These are phyloP conservation scores for Volucella bombylans DNA, from an alignment of 2,888 invertebrate genomes.

Conservation along the genomic window DNA sequence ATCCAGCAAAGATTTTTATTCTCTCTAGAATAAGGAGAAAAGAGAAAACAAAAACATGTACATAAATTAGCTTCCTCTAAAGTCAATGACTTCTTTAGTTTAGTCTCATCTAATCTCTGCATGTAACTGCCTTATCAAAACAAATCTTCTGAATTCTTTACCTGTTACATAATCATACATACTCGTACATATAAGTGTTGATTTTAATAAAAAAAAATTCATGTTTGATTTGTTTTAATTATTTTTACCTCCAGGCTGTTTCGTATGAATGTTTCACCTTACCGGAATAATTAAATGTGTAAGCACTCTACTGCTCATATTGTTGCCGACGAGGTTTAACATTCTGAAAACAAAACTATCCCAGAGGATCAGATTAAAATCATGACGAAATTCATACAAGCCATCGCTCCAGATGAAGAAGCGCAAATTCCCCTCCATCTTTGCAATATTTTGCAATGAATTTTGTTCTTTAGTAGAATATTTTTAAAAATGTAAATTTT, in stretches of 20 bases:
- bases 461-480: neutral
- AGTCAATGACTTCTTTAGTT: constrained; percentile 60
- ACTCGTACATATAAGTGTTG: neutral
- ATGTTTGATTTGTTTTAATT: constrained; percentile 52
- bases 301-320: constrained; percentile 18
- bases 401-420: neutral
- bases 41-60: neutral
- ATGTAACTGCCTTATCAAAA: constrained; percentile 12
- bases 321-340: constrained; percentile 9
- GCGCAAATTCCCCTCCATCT: constrained; percentile 22
- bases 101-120: constrained; percentile 41
- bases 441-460: constrained; percentile 18
- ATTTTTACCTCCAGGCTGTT: constrained; percentile 28
- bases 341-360: neutral
- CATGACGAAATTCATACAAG: constrained; percentile 11
- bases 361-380: constrained; percentile 18
- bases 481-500: constrained; percentile 30
- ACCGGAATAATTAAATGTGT: constrained; percentile 58
- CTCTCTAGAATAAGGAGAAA: constrained; percentile 17
- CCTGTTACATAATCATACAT: constrained; percentile 43
- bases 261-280: constrained; percentile 30
- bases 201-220: constrained; percentile 21
- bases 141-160: constrained; percentile 49
- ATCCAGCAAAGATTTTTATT: constrained; percentile 15
- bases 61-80: constrained; percentile 45